phyloP scores from a whole-genome alignment of 2,888 invertebrate species.

The Aricia artaxerxes region DNA sequence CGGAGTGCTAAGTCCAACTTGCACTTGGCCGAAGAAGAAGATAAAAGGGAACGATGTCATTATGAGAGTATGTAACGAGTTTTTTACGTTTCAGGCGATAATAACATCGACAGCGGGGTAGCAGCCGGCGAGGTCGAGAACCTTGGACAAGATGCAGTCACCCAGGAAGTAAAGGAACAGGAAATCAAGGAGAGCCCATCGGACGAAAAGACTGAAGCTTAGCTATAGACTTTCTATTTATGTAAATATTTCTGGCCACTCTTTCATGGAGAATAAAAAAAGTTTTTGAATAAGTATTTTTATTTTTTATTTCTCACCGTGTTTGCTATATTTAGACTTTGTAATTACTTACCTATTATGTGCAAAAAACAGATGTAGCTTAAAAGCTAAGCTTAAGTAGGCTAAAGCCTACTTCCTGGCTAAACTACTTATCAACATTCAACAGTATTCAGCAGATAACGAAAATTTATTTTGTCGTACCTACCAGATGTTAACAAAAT shows the following conservation, averaged over 20 bases:
- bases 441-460: too few species aligned
- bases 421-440: too few species aligned
- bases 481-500: too few species aligned
- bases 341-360: too few species aligned
- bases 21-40: too few species aligned
- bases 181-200: constrained; percentile 44
- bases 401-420: too few species aligned
- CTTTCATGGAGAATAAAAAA: constrained; percentile 1
- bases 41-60: neutral
- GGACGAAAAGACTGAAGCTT: constrained; percentile 43
- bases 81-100: constrained; percentile 55
- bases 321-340: neutral
- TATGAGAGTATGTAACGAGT: neutral
- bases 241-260: constrained; percentile 31
- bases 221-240: constrained; percentile 37
- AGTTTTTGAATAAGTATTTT: neutral
- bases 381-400: too few species aligned
- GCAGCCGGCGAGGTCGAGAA: constrained; percentile 34
- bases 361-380: too few species aligned
- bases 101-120: constrained; percentile 57
- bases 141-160: constrained; percentile 30
- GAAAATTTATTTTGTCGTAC: too few species aligned
- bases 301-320: neutral
- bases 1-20: too few species aligned
- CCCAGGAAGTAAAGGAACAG: constrained; percentile 39